Conservation (phyloP, 1,140 invertebrate species). For the Ceratina australensis region DNA sequence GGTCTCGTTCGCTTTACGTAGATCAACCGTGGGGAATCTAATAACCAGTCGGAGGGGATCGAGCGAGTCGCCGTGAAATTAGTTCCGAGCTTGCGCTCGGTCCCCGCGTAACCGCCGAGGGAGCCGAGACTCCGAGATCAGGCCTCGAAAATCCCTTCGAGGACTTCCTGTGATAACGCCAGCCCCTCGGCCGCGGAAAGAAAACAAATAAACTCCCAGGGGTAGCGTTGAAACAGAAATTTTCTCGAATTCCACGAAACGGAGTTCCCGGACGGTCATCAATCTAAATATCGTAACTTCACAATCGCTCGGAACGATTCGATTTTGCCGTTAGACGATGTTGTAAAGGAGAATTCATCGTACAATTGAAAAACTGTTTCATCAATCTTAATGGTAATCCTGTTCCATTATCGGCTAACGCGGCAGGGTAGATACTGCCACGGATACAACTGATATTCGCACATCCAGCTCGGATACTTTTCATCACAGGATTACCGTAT, state of each 20-base stretch:
- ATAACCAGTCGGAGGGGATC: conserved; percentile 54
- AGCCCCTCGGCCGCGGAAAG: background rate
- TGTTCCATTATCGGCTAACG: no score
- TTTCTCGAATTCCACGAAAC: background rate
- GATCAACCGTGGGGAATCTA: conserved; percentile 50
- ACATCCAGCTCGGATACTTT: conserved; percentile 22
- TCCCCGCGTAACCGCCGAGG: conserved; percentile 1
- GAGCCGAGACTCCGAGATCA: background rate
- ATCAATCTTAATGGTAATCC: no score
- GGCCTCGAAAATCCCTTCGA: conserved; percentile 25
- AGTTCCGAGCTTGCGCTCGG: conserved; percentile 28
- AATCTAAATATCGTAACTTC: background rate
- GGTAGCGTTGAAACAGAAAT: background rate
- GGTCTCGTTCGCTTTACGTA: conserved; percentile 7
- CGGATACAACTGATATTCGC: no score
- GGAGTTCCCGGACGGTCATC: background rate
- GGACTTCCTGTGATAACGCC: background rate
- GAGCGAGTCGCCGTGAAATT: conserved; percentile 54
- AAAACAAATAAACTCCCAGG: conserved; percentile 30
- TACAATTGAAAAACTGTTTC: no score
- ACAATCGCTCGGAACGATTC: no score
- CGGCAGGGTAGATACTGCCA: no score
- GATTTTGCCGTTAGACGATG: no score
- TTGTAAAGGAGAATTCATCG: no score
- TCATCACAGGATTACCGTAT: conserved; percentile 1